Evolutionary conservation across 37 sponge, comb jelly and placozoan species (phyloP).

Genomic region (Halichondria panicea): DNA sequence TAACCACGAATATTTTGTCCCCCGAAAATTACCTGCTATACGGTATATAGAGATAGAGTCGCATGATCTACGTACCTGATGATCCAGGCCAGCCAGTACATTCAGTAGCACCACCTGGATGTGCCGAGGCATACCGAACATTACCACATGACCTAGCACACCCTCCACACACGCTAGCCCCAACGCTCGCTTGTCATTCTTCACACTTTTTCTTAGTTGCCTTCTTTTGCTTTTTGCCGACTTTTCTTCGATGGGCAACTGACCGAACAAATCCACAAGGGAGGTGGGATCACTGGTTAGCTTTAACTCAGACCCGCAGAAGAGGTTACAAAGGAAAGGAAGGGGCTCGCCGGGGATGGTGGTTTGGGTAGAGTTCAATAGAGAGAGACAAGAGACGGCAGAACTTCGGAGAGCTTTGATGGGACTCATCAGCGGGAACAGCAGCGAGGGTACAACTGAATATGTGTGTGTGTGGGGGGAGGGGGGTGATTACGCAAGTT

Average conservation of each 20-base stretch:
- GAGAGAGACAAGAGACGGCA: slow-evolving; percentile 43
- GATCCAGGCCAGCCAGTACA: slow-evolving; percentile 22
- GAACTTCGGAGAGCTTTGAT: slow-evolving; percentile 24
- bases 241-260: background rate
- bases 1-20: no score
- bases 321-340: background rate
- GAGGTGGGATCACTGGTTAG: slow-evolving; percentile 42
- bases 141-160: slow-evolving; percentile 28
- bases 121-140: slow-evolving; percentile 22
- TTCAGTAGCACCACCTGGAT: slow-evolving; percentile 25
- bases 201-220: background rate
- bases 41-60: no score
- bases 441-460: slow-evolving; percentile 72
- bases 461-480: background rate
- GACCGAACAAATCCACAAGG: slow-evolving; percentile 23
- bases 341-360: no score
- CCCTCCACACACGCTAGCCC: slow-evolving; percentile 25
- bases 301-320: slow-evolving; percentile 15
- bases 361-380: no score
- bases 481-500: background rate
- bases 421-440: slow-evolving; percentile 50
- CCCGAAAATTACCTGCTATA: no score
- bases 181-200: background rate
- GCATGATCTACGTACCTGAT: slow-evolving; percentile 29
- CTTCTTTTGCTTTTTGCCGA: background rate